Conservation (phyloP, 1,140 invertebrate genomes). For the Araneus ventricosus region DNA sequence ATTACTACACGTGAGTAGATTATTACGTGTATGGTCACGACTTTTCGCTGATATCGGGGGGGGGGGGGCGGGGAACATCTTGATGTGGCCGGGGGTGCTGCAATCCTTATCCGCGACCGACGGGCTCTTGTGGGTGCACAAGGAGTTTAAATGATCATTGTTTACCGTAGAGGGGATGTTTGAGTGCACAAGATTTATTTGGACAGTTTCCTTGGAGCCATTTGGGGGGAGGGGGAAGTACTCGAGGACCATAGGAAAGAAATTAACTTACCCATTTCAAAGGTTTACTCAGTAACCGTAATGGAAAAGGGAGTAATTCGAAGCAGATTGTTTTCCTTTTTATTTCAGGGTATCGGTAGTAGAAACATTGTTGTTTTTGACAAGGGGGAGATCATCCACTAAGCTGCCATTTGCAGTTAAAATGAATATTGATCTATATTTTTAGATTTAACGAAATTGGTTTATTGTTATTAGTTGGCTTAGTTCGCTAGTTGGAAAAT, state of each 20-base stretch:
- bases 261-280: not conserved
- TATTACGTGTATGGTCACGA: constrained; percentile 61
- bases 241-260: not conserved
- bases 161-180: not conserved
- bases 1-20: constrained; percentile 46
- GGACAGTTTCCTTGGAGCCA: not conserved
- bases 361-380: too few species aligned
- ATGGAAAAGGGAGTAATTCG: too few species aligned
- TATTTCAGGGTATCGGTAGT: too few species aligned
- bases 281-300: too few species aligned
- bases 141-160: constrained; percentile 45
- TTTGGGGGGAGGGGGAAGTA: not conserved
- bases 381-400: too few species aligned
- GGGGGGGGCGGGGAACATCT: not conserved
- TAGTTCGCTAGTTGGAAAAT: too few species aligned
- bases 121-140: not conserved
- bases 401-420: too few species aligned
- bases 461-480: too few species aligned
- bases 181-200: not conserved
- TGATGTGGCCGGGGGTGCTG: not conserved
- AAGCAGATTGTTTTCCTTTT: too few species aligned
- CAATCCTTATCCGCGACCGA: not conserved
- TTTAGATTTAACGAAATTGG: too few species aligned
- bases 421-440: too few species aligned
- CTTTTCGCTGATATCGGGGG: constrained; percentile 23